Evolutionary conservation across 1,140 invertebrate genomes (phyloP).

Genomic region (Oryzaephilus surinamensis): DNA sequence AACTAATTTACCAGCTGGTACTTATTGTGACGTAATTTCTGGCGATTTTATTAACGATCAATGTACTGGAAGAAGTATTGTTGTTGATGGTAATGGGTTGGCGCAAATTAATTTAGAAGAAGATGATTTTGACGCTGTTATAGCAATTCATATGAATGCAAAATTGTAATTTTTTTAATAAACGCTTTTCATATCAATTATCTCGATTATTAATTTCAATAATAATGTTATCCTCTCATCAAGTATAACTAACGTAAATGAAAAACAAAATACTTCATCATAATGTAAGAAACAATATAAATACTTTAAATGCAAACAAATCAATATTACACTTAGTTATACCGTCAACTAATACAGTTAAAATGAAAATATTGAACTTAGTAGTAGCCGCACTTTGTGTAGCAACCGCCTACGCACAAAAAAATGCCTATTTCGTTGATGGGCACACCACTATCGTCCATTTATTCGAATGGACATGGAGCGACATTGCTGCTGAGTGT

Average conservation of each 20-base stretch:
- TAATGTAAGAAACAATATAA: too few species aligned
- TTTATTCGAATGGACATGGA: conserved; percentile 74
- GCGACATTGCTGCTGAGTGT: conserved; percentile 71
- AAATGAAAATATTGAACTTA: too few species aligned
- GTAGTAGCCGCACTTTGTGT: too few species aligned
- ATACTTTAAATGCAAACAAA: too few species aligned
- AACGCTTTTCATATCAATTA: too few species aligned
- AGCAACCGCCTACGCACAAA: too few species aligned
- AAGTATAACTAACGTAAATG: too few species aligned
- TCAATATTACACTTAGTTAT: too few species aligned
- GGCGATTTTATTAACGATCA: conserved; percentile 47
- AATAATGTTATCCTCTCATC: too few species aligned
- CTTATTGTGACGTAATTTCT: conserved; percentile 79
- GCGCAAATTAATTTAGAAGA: conserved; percentile 50
- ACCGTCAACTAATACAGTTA: too few species aligned
- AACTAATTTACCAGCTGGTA: conserved; percentile 64
- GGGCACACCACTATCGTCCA: conserved; percentile 53
- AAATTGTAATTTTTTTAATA: conserved; percentile 24
- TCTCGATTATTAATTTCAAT: too few species aligned
- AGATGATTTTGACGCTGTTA: conserved; percentile 54
- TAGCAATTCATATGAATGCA: conserved; percentile 60
- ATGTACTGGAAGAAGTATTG: conserved; percentile 61
- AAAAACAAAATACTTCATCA: too few species aligned
- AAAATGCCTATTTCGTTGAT: conserved; percentile 29
- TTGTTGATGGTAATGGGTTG: conserved; percentile 51